Base-by-base conservation (phyloP, 1,140 invertebrate species). In the Lethrus apterus region DNA sequence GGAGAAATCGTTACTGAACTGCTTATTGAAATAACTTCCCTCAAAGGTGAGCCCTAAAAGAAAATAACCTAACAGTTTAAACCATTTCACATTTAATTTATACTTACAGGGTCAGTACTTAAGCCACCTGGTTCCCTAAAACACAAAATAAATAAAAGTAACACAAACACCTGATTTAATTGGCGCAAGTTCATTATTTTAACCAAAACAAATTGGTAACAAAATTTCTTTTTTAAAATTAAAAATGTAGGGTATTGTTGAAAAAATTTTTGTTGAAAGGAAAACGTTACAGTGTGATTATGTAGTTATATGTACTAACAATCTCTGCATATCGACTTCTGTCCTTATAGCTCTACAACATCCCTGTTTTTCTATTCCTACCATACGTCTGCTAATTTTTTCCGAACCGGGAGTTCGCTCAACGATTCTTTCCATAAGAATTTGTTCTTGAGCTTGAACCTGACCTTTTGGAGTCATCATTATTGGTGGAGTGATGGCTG, bases 301-400 rank as follows among this genome's bases (percentile, higher is more conserved):
- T n/a, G n/a, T n/a, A n/a, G n/a, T n/a, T n/a, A n/a, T n/a, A n/a
- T n/a, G n/a, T n/a, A n/a, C n/a, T n/a, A n/a, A n/a, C n/a, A n/a
- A n/a, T n/a, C n/a, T n/a, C n/a, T n/a, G n/a, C n/a, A n/a, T n/a
- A n/a, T n/a, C n/a, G n/a, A n/a, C n/a, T 3, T 30, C n/a, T n/a
- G 31, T 38, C 18, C 24, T 18, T 11, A 38, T 29, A 19, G 14
- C 32, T 4, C 44, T 40, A 7, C 20, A 17, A 35, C 5, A n/a
- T 3, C 14, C 23, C 2, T 26, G 32, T 8, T 24, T 21, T 13
- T 51, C 36, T 8, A 47, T 35, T 2, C 44, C 44, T 7, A 18
- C 32, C 15, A 51, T 43, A 7, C 20, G 41, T 32, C 44, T 51
- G n/a, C 13, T 32, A 9, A 51, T 51, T 20, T 42, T 31, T 31